Conservation (phyloP, 2,797 vertebrate species). For the Eulemur coronatus region DNA sequence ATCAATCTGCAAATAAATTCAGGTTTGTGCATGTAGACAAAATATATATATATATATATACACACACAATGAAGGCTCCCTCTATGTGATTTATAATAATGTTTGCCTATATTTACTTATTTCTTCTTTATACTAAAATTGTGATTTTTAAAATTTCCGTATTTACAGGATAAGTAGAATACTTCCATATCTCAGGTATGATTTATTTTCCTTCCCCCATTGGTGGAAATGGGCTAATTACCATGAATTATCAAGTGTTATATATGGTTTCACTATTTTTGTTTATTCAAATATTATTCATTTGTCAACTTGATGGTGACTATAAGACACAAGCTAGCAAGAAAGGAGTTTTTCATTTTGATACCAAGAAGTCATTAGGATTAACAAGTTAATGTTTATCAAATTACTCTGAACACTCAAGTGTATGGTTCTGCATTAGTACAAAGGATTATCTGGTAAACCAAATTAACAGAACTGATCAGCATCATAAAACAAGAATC, state of each 20-base stretch:
- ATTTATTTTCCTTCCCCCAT: constrained; percentile 23
- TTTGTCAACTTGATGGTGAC: constrained; percentile 6
- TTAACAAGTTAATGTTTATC: constrained; percentile 67
- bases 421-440: constrained; percentile 29
- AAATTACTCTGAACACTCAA: constrained; percentile 60
- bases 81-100: constrained; percentile 17
- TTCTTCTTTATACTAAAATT: constrained; percentile 21
- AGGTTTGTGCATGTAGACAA: not conserved
- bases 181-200: not conserved
- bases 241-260: not conserved
- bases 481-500: constrained; percentile 62
- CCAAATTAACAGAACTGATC: constrained; percentile 63
- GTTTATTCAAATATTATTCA: constrained; percentile 58
- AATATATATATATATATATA: not conserved
- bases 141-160: constrained; percentile 23
- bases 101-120: not conserved
- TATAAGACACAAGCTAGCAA: constrained; percentile 18
- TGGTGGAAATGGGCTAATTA: constrained; percentile 9
- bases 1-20: constrained; percentile 46
- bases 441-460: constrained; percentile 64
- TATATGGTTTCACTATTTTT: constrained; percentile 49
- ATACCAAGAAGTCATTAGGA: constrained; percentile 63
- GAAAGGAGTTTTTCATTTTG: constrained; percentile 39
- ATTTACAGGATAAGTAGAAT: constrained; percentile 36
- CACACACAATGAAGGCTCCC: constrained; percentile 9